phyloP scores from a whole-genome alignment of 2,113 vertebrate genomes.

The Microtus ochrogaster region DNA sequence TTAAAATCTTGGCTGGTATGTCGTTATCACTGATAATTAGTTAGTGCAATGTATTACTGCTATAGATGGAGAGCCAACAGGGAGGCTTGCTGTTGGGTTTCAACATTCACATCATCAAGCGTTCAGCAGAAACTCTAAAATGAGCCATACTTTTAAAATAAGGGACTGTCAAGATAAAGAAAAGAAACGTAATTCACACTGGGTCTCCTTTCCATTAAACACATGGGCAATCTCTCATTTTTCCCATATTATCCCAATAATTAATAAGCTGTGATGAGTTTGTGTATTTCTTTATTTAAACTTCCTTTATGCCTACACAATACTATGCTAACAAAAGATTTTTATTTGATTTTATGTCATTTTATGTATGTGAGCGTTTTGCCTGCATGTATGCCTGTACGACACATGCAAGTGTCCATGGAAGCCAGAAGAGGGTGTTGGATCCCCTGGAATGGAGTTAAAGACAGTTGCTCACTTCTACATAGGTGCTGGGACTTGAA shows the following conservation, averaged over 20 bases:
- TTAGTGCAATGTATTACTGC: neutral
- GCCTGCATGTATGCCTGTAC: neutral
- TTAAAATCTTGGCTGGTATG: neutral
- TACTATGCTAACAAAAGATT: neutral
- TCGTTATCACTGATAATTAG: neutral
- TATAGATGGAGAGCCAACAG: neutral
- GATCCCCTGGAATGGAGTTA: neutral
- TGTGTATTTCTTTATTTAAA: neutral
- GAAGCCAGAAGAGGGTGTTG: neutral
- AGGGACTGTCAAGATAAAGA: conserved; percentile 8
- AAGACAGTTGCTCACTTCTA: neutral
- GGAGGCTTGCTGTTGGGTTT: neutral
- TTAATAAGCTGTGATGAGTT: neutral
- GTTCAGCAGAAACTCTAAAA: neutral
- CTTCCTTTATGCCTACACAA: neutral
- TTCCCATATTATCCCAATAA: conserved; percentile 14
- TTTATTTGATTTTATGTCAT: neutral
- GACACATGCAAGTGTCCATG: neutral
- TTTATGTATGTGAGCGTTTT: neutral
- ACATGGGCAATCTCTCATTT: neutral
- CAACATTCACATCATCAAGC: neutral
- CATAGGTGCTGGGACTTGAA: neutral
- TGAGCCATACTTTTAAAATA: neutral
- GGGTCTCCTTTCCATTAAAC: neutral
- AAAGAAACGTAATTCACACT: neutral